phyloP scores from a whole-genome alignment of 2,113 vertebrate genomes.

The Sterrhoptilus dennistouni region DNA sequence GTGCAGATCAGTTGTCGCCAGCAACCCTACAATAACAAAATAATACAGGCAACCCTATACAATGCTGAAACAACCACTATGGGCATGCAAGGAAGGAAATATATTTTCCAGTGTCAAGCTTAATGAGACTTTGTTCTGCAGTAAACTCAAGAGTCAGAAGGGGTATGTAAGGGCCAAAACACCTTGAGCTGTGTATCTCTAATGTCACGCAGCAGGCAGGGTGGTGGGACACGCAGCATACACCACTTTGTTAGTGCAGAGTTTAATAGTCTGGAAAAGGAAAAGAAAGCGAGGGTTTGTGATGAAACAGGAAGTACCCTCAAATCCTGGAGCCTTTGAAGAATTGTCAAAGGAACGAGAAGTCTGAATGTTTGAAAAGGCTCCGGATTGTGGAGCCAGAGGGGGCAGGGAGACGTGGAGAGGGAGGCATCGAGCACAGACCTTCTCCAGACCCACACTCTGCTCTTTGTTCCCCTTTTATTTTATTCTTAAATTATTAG shows the following conservation, averaged over 20 bases:
- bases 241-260: neutral
- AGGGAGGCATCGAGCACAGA: neutral
- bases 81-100: neutral
- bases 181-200: neutral
- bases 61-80: neutral
- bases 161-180: neutral
- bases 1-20: constrained; percentile 45
- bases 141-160: neutral
- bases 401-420: neutral
- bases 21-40: constrained; percentile 41
- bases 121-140: constrained; percentile 3
- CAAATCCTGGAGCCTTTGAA: constrained; percentile 46
- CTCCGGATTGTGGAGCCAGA: neutral
- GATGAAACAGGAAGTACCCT: constrained; percentile 56
- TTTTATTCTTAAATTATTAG: neutral
- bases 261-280: constrained; percentile 17
- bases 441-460: neutral
- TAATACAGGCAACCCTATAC: neutral
- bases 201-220: neutral
- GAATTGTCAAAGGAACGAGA: constrained; percentile 60
- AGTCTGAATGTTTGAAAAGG: constrained; percentile 20
- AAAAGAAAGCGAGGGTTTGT: constrained; percentile 11
- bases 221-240: neutral
- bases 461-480: neutral
- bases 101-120: neutral